These are phyloP conservation scores for Chaitophorus viminalis DNA, from an alignment of 2,888 invertebrate species.

Conservation along the genomic window DNA sequence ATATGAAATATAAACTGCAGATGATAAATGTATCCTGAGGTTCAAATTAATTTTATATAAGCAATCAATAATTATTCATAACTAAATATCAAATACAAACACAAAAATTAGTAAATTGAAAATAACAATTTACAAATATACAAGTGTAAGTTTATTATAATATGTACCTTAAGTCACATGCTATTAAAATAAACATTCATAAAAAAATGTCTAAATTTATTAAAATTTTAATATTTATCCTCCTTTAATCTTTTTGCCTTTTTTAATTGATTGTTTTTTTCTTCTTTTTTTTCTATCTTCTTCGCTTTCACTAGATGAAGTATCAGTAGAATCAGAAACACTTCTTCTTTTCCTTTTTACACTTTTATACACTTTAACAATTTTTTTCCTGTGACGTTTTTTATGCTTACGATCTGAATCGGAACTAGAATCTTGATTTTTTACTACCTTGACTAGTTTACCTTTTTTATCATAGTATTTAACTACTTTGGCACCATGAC, in stretches of 20 bases:
- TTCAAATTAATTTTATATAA: not conserved
- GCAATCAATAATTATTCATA: not conserved
- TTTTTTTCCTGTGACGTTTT: conserved; percentile 63
- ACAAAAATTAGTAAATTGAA: not conserved
- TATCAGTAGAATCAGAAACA: conserved; percentile 63
- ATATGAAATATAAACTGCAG: not conserved
- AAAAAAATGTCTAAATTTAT: not conserved
- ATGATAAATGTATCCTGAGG: not conserved
- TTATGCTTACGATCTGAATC: conserved; percentile 65
- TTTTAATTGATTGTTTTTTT: conserved; percentile 60
- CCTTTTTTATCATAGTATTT: conserved; percentile 65
- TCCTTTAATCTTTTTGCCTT: conserved; percentile 63
- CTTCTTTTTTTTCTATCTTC: conserved; percentile 60
- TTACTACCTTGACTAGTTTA: conserved; percentile 65
- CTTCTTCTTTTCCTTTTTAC: conserved; percentile 63
- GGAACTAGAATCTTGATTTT: conserved; percentile 64
- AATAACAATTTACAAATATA: conserved; percentile 2
- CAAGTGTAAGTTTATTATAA: conserved; percentile 15
- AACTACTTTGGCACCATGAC: conserved; percentile 64
- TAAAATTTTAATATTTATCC: conserved; percentile 1
- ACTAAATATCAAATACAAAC: not conserved
- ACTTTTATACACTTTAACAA: conserved; percentile 64
- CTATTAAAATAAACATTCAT: not conserved
- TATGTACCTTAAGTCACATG: not conserved
- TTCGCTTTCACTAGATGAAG: conserved; percentile 54